Evolutionary conservation across 2,113 vertebrate genomes (phyloP).

Genomic region (Strigops habroptila): DNA sequence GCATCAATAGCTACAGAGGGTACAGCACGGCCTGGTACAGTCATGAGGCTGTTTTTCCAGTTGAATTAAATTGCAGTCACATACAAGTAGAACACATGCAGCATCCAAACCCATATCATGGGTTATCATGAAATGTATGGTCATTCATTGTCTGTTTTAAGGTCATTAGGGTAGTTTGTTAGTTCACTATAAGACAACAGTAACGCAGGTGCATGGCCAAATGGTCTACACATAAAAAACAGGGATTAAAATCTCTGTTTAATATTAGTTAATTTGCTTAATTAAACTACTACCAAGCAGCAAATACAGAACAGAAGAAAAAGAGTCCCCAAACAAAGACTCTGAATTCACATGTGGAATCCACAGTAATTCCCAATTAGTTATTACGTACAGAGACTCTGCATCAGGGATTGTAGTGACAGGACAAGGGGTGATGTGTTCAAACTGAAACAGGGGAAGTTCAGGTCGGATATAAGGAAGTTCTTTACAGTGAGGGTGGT

Average conservation of each 20-base stretch:
- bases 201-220: background rate
- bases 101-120: background rate
- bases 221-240: background rate
- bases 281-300: background rate
- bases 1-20: background rate
- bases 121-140: background rate
- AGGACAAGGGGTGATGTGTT: too few relatives aligned
- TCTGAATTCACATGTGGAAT: background rate
- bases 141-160: background rate
- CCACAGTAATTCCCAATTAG: background rate
- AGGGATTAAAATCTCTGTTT: background rate
- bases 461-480: too few relatives aligned
- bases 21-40: background rate
- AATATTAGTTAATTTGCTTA: background rate
- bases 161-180: background rate
- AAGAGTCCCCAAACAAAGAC: background rate
- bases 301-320: background rate
- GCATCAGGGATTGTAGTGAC: too few relatives aligned
- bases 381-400: background rate
- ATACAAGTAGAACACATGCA: background rate
- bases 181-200: background rate
- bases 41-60: background rate
- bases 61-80: accelerated
- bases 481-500: too few relatives aligned
- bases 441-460: too few relatives aligned